Conservation (phyloP, 2,113 vertebrate species). For the Cercopithecus mona region DNA sequence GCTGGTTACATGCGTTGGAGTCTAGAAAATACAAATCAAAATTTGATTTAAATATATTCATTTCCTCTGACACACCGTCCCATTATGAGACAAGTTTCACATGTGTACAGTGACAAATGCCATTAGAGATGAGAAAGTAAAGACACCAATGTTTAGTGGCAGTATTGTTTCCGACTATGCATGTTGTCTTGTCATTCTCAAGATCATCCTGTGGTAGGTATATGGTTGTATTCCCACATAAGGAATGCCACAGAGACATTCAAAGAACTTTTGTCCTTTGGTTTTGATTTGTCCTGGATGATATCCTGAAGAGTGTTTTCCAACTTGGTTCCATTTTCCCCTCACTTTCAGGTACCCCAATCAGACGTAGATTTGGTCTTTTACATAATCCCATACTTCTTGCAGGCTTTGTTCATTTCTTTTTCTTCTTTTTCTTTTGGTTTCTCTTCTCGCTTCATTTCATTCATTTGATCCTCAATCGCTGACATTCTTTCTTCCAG, state of each 20-base stretch:
- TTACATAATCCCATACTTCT: too few species aligned
- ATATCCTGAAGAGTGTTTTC: too few species aligned
- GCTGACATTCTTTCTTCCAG: too few species aligned
- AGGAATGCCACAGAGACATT: not conserved
- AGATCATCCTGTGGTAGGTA: too few species aligned
- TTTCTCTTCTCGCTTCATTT: too few species aligned
- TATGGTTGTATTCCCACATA: not conserved
- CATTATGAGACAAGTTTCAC: not conserved
- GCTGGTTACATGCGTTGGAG: not conserved
- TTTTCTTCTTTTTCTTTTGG: too few species aligned
- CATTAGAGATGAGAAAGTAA: not conserved
- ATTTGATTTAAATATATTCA: constrained; percentile 13
- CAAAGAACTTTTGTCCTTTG: not conserved
- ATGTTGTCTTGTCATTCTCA: not conserved
- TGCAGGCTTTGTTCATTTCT: too few species aligned
- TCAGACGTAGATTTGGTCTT: too few species aligned
- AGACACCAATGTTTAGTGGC: not conserved
- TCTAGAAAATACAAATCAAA: constrained; percentile 18
- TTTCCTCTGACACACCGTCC: not conserved
- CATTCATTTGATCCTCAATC: too few species aligned
- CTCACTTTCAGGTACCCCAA: too few species aligned
- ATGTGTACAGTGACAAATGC: not conserved
- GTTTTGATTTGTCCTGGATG: not conserved
- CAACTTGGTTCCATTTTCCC: too few species aligned
- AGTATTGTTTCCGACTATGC: not conserved